These are phyloP conservation scores for Corticium candelabrum DNA, from an alignment of 37 sponge, comb jelly and placozoan genomes.

Conservation along the genomic window DNA sequence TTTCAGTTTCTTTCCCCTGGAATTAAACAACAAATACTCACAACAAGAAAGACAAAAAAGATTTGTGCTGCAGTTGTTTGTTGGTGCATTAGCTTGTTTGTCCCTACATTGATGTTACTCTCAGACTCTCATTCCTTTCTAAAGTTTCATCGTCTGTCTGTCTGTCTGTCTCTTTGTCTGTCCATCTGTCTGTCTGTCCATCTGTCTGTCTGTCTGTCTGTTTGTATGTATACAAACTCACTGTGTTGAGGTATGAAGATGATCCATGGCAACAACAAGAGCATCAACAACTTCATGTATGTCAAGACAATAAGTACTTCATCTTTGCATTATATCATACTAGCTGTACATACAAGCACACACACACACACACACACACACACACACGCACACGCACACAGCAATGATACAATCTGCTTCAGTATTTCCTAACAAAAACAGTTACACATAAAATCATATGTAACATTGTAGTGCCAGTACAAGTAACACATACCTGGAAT, in stretches of 20 bases:
- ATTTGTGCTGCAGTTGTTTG: too few species aligned
- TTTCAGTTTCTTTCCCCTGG: slow-evolving; percentile 9
- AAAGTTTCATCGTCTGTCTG: neutral
- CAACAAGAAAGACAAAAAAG: too few species aligned
- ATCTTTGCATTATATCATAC: neutral
- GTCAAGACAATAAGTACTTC: neutral
- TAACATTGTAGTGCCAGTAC: too few species aligned
- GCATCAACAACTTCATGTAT: slow-evolving; percentile 72
- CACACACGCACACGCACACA: too few species aligned
- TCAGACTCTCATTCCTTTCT: neutral
- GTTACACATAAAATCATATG: too few species aligned
- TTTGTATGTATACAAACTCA: too few species aligned
- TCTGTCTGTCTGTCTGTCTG: slow-evolving; percentile 10
- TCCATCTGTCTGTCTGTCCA: slow-evolving; percentile 2
- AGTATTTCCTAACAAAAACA: too few species aligned
- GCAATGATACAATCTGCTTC: too few species aligned
- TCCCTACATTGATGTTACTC: too few species aligned
- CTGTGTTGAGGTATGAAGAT: slow-evolving; percentile 24
- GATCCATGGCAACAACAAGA: slow-evolving; percentile 81
- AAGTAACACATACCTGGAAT: slow-evolving; percentile 22
- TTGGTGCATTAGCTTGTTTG: too few species aligned
- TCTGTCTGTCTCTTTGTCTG: slow-evolving; percentile 9
- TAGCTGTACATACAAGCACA: too few species aligned
- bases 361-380: slow-evolving; percentile 1
- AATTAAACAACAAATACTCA: neutral